Evolutionary conservation across 2,797 vertebrate species (phyloP).

Genomic region (Petrocephalus schoutedeni): DNA sequence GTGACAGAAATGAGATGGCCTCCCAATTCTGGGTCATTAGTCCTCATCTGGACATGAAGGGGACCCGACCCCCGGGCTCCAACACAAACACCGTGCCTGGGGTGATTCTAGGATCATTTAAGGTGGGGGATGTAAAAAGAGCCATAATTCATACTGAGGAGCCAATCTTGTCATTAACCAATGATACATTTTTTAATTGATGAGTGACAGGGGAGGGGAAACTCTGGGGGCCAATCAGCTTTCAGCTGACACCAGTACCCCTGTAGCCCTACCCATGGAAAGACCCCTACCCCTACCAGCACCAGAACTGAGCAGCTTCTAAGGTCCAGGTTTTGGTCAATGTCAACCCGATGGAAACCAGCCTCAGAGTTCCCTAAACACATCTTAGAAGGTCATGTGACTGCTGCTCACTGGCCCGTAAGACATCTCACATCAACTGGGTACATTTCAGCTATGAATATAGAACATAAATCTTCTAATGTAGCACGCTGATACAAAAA

Average conservation of each 20-base stretch:
- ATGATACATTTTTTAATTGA: not conserved
- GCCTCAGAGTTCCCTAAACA: not conserved
- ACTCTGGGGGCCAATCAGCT: not conserved
- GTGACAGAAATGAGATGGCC: slow-evolving; percentile 53
- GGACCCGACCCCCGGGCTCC: not conserved
- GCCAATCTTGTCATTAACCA: not conserved
- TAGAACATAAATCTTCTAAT: not conserved
- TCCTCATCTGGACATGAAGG: not conserved
- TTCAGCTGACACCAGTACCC: not conserved
- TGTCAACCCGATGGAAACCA: not conserved
- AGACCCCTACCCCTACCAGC: not conserved
- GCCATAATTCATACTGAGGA: not conserved
- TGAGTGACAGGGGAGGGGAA: not conserved
- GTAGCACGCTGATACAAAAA: not conserved
- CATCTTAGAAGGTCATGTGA: not conserved
- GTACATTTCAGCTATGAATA: not conserved
- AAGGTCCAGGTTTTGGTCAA: not conserved
- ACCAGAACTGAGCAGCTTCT: not conserved
- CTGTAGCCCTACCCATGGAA: not conserved
- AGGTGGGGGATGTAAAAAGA: not conserved
- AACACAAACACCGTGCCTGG: not conserved
- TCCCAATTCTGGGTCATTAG: slow-evolving; percentile 40
- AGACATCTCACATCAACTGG: not conserved
- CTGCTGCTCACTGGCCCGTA: not conserved
- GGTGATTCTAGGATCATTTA: not conserved